Evolutionary conservation across 1,140 invertebrate genomes (phyloP), one percentile per base, ranked within the genome.

Genomic region (Hormaphis cornu): DNA sequence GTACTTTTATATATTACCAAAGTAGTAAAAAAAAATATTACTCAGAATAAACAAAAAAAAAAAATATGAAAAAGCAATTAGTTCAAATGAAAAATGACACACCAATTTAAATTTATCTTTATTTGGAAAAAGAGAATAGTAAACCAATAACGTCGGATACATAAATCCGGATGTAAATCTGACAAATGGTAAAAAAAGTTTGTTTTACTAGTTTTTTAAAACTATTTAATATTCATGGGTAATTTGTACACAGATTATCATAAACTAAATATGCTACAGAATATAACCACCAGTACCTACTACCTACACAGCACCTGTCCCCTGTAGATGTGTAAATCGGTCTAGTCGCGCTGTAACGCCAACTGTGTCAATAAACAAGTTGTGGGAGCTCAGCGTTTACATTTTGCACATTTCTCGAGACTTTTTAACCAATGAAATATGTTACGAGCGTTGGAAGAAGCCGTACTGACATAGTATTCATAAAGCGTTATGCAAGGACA

Each of bases 301-400:
- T 40, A 40, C 37, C n/a, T 50, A 66, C 28, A 35, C 6, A 48
- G 30, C 26, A 46, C 18, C 54, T 58, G 54, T 56, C 33, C n/a
- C n/a, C 26, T 48, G n/a, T 66, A 66, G n/a, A 48, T 33, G 8
- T 50, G 28, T 66, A 66, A 66, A 48, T 50, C 28, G 61, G 7
- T 48, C 12, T 66, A 66, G 44, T 48, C 61, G n/a, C 28, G 9
- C 18, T 66, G 18, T 35, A 66, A 9, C 18, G 14, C 24, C 61
- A 66, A 66, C 61, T 66, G 61, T 35, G 28, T 66, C 26, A 48
- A 66, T 26, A 63, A 46, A 63, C 12, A 35, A 24, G 20, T 66
- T 66, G 6, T 33, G 44, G 61, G 12, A 14, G 14, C 42, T 50
- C 18, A n/a, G 8, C 50, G 18, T 66, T 44, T 66, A 46, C 42